Percentiles rank a stretch among this genome's conserved stretches.
phyloP scores from a whole-genome alignment of 1,140 invertebrate species.

The Lordiphosa collinella region DNA sequence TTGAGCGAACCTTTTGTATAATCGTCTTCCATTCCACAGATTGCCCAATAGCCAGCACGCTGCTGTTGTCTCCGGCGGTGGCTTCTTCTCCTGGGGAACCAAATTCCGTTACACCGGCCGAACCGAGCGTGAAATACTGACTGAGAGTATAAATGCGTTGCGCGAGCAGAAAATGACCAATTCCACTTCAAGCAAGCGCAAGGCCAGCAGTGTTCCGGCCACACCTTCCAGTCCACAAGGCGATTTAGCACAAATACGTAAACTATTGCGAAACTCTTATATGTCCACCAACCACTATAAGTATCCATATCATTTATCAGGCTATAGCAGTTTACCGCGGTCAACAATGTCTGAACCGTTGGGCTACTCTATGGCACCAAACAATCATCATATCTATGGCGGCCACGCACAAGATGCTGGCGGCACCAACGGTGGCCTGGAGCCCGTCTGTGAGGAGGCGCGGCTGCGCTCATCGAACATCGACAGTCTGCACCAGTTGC shows the following conservation, averaged over 20 bases:
- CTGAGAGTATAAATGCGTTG: slow-evolving; percentile 81
- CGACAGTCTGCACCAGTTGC: slow-evolving; percentile 42
- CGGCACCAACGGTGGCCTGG: slow-evolving; percentile 75
- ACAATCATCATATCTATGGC: slow-evolving; percentile 55
- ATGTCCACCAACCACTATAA: slow-evolving; percentile 1
- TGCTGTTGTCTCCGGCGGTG: slow-evolving; percentile 93
- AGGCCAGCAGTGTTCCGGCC: slow-evolving; percentile 90
- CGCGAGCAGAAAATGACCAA: slow-evolving; percentile 81
- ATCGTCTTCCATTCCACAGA: slow-evolving; percentile 80
- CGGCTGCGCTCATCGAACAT: slow-evolving; percentile 58
- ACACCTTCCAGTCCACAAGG: slow-evolving; percentile 88
- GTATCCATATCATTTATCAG: slow-evolving; percentile 77
- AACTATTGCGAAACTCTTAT: slow-evolving; percentile 17
- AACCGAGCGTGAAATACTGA: slow-evolving; percentile 92
- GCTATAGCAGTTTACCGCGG: slow-evolving; percentile 90
- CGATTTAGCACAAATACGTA: slow-evolving; percentile 76
- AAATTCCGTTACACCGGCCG: slow-evolving; percentile 95
- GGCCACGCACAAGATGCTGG: slow-evolving; percentile 25
- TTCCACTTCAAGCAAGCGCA: slow-evolving; percentile 84
- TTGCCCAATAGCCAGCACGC: slow-evolving; percentile 92
- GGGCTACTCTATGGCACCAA: slow-evolving; percentile 80
- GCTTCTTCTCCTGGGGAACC: slow-evolving; percentile 95
- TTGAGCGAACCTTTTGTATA: too few species aligned
- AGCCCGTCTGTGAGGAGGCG: slow-evolving; percentile 83
- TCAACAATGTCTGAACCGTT: slow-evolving; percentile 88